phyloP scores from a whole-genome alignment of 2,888 invertebrate genomes.

The Elgonia sp. region DNA sequence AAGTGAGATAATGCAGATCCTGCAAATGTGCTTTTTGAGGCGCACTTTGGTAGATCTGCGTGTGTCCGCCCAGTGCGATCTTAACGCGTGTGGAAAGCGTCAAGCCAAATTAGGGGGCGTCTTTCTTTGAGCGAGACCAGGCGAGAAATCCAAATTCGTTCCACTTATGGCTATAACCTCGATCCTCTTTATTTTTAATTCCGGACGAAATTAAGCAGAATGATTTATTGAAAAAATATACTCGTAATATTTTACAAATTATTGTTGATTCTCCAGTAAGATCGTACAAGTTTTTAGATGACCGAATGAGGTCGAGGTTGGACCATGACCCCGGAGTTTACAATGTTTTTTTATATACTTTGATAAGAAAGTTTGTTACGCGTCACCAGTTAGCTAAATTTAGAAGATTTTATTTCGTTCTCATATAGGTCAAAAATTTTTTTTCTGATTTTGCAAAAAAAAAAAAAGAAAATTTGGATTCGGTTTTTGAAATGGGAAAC shows the following conservation, averaged over 20 bases:
- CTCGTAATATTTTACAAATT: no score
- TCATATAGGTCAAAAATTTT: no score
- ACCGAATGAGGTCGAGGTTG: constrained; percentile 56
- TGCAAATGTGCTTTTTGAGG: constrained; percentile 1
- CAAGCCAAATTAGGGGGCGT: constrained; percentile 82
- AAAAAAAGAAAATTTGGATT: no score
- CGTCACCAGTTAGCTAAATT: no score
- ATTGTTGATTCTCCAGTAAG: no score
- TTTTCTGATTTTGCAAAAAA: no score
- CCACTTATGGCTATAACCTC: background rate
- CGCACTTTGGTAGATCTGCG: constrained; percentile 44
- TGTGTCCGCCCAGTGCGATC: constrained; percentile 34
- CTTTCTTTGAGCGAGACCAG: constrained; percentile 65
- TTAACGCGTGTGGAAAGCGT: constrained; percentile 81
- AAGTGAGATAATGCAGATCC: constrained; percentile 45
- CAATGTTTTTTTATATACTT: constrained; percentile 37
- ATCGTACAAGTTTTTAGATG: constrained; percentile 38
- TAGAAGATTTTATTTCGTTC: no score
- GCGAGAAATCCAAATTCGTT: constrained; percentile 8
- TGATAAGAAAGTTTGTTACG: no score
- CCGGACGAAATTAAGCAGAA: background rate
- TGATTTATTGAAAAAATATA: no score
- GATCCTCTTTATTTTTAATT: background rate
- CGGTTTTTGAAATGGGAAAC: background rate
- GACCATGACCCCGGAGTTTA: constrained; percentile 49